Conservation (phyloP, 2,888 invertebrate genomes). For the Erebia ligea region DNA sequence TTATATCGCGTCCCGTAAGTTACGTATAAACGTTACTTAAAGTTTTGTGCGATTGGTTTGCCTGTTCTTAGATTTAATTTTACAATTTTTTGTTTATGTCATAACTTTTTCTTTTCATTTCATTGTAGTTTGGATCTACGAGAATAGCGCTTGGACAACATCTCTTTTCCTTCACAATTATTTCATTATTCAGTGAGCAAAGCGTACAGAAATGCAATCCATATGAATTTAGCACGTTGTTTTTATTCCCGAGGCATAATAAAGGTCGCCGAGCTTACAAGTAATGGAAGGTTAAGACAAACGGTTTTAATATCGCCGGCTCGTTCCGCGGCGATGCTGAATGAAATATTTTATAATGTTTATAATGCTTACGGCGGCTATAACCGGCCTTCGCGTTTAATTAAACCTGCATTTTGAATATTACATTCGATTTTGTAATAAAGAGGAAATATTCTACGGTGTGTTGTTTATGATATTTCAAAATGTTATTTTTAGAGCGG, state of each 20-base stretch:
- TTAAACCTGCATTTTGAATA: conserved; percentile 15
- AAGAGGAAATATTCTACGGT: conserved; percentile 2
- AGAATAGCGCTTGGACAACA: no score
- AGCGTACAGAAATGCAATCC: conserved; percentile 3
- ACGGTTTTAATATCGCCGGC: conserved; percentile 53
- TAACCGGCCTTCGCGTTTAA: conserved; percentile 2
- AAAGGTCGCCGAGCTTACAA: conserved; percentile 27
- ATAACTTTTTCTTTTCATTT: no score
- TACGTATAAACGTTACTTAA: no score
- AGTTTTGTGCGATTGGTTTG: no score
- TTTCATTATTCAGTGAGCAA: neutral
- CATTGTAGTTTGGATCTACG: no score
- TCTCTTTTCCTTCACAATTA: neutral
- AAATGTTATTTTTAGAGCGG: no score
- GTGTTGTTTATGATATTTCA: neutral
- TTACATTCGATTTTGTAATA: conserved; percentile 6
- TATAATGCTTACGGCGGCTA: neutral
- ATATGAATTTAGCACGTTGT: conserved; percentile 6
- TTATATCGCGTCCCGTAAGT: no score
- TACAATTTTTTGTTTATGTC: no score
- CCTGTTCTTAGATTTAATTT: no score
- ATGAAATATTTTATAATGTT: conserved; percentile 44
- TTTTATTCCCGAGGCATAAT: conserved; percentile 20
- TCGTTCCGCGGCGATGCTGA: conserved; percentile 35
- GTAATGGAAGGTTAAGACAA: conserved; percentile 52